Conservation (phyloP, 2,888 invertebrate species). For the Epicampocera succincta region DNA sequence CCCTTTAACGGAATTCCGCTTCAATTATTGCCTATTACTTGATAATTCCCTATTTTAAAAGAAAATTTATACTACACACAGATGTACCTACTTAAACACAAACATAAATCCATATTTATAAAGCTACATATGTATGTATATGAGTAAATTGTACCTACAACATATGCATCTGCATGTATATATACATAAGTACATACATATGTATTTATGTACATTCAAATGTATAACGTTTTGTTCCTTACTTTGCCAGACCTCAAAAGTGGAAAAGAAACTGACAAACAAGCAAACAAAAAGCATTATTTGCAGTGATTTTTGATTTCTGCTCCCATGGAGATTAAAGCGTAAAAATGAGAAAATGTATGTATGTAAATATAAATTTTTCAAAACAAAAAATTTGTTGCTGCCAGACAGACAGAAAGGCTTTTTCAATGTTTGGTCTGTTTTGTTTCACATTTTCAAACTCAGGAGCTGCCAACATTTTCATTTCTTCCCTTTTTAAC, state of each 20-base stretch:
- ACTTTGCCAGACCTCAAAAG: not conserved
- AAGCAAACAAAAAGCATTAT: not conserved
- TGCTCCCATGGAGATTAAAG: conserved; percentile 53
- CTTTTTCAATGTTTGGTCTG: conserved; percentile 35
- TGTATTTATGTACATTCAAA: not conserved
- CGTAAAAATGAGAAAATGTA: conserved; percentile 5
- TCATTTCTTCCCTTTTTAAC: conserved; percentile 13
- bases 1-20: conserved; percentile 55
- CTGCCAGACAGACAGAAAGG: conserved; percentile 8
- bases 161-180: too few relatives aligned
- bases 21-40: conserved; percentile 59
- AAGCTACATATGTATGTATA: not conserved
- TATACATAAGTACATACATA: not conserved
- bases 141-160: not conserved
- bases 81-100: not conserved
- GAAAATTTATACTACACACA: too few relatives aligned
- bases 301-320: conserved; percentile 35
- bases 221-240: conserved; percentile 14
- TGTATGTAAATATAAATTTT: conserved; percentile 1
- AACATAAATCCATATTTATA: not conserved
- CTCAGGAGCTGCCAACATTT: not conserved
- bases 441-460: conserved; percentile 9
- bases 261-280: not conserved
- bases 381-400: conserved; percentile 19
- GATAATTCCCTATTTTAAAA: conserved; percentile 32